These are phyloP conservation scores for Crotophaga sulcirostris DNA, from an alignment of 2,113 vertebrate genomes.

Conservation along the genomic window DNA sequence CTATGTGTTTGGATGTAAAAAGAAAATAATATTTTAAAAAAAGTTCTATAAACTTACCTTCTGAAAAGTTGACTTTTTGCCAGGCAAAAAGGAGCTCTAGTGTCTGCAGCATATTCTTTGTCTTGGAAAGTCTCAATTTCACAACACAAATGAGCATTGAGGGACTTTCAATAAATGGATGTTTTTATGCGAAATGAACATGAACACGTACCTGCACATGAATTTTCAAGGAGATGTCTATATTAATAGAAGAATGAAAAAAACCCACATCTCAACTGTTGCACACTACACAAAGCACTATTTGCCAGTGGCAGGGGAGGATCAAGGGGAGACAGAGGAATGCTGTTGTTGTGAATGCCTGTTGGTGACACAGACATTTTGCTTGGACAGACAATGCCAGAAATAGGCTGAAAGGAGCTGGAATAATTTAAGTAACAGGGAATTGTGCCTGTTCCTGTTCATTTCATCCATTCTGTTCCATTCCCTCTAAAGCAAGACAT, in stretches of 20 bases:
- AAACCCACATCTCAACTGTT: background rate
- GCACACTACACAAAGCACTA: background rate
- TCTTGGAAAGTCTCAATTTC: background rate
- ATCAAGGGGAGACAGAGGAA: background rate
- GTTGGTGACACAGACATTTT: fast-evolving
- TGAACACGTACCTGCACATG: background rate
- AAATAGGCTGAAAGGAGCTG: background rate
- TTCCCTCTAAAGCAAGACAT: background rate
- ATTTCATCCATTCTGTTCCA: background rate
- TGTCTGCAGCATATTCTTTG: background rate
- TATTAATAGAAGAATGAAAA: background rate
- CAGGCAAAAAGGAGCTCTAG: background rate
- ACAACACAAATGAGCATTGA: background rate
- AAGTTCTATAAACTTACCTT: background rate
- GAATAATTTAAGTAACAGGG: background rate
- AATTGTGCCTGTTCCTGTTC: background rate
- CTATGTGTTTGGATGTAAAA: background rate
- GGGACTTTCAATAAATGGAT: background rate
- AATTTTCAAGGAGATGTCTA: background rate
- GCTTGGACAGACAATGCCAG: background rate
- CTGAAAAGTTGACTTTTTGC: background rate
- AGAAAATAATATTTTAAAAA: background rate
- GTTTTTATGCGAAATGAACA: background rate
- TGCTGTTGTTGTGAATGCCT: background rate
- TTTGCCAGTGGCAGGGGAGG: background rate